phyloP scores from a whole-genome alignment of 1,140 invertebrate genomes.

The Cryptotermes secundus region DNA sequence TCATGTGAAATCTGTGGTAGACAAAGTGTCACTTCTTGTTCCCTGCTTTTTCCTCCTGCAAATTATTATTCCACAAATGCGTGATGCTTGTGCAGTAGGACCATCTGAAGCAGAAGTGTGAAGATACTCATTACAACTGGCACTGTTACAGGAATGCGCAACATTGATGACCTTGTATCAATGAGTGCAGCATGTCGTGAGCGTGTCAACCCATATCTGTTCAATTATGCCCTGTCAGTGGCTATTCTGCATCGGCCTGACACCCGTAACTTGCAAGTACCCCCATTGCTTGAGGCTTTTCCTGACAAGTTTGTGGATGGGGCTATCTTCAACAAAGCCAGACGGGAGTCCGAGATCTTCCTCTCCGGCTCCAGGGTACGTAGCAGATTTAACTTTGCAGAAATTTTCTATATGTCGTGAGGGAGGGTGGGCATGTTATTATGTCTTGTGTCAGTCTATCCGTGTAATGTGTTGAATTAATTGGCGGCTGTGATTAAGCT shows the following conservation, averaged over 20 bases:
- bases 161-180: constrained; percentile 68
- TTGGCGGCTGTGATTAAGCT: no score
- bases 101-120: no score
- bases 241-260: constrained; percentile 73
- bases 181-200: constrained; percentile 69
- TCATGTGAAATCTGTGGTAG: no score
- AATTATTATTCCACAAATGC: no score
- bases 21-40: no score
- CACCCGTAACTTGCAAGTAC: constrained; percentile 68
- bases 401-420: no score
- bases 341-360: constrained; percentile 67
- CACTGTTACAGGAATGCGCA: constrained; percentile 59
- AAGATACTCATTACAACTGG: no score
- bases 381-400: neutral
- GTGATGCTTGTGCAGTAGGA: no score
- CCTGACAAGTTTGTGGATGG: constrained; percentile 78
- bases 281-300: constrained; percentile 68
- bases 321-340: constrained; percentile 63
- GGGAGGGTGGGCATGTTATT: no score
- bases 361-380: constrained; percentile 61
- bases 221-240: constrained; percentile 74
- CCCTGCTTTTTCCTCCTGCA: no score
- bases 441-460: no score
- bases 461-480: no score
- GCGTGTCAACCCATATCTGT: constrained; percentile 73